Base-by-base conservation (phyloP, 2,888 invertebrate genomes). In the Aspidiotus rigidus region DNA sequence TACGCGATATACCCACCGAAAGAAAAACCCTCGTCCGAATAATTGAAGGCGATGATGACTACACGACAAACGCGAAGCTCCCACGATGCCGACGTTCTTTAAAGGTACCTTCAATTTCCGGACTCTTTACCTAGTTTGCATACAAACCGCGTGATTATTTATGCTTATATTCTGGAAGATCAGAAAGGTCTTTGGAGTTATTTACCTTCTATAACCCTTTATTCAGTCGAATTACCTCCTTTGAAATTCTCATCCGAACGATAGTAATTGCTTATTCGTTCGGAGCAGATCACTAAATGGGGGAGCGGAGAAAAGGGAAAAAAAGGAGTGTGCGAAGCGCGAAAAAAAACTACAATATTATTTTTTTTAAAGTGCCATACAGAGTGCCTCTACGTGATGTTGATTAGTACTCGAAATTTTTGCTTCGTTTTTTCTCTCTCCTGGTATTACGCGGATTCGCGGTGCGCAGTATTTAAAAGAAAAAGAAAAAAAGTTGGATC, bases 71-170 rank as follows among this genome's bases (percentile, higher is more conserved):
- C 15, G 15, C 41, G 40, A 53, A 49, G 67, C 67, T 67, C 67
- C 67, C 67, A 67, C 67, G 67, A 67, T 67, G 60, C 49, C 49
- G 67, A 60, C 59, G 60, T 67, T 53, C 67, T 60, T 53, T 44
- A 67, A 60, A 67, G 60, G 59, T 67, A 28, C 67, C 67, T 67
- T 53, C 49, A 67, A 67, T 67, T 67, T 67, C 67, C 67, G 67
- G 60, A 11, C 28, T 56, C 67, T 67, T 59, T 42, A 60, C 57
- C 6, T 60, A 59, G 67, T 67, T 67, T 67, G 67, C 67, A 67
- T 67, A 67, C 57, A 67, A 67, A 67, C 67, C 67, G 53, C 49
- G 67, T 40, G 60, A 67, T 67, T 67, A 67, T 67, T 57, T 49
- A 60, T 60, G 67, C 67, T 59, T 67, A 67, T 67, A 60, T 60